phyloP scores from a whole-genome alignment of 2,113 vertebrate genomes.

The Bothrops jararaca region DNA sequence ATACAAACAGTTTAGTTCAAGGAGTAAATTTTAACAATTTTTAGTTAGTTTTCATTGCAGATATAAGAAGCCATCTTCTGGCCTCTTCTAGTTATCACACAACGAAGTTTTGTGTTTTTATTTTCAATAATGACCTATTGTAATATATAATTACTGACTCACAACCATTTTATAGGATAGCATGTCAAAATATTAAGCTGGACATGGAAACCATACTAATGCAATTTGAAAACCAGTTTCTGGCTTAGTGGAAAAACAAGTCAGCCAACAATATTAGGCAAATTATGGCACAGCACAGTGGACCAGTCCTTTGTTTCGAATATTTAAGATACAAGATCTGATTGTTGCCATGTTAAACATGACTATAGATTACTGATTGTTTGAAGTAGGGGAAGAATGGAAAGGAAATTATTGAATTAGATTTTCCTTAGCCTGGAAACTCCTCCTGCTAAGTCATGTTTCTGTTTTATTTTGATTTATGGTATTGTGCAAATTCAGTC shows the following conservation, averaged over 20 bases:
- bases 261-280: neutral
- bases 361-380: neutral
- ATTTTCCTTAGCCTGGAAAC: neutral
- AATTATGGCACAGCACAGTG: neutral
- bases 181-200: neutral
- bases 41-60: neutral
- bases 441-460: neutral
- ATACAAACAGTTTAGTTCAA: neutral
- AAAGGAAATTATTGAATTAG: neutral
- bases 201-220: neutral
- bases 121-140: no score
- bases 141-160: neutral
- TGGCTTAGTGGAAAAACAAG: neutral
- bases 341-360: neutral
- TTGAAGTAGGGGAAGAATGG: neutral
- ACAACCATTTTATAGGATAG: neutral
- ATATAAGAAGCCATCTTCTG: slow-evolving; percentile 50
- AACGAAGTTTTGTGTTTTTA: no score
- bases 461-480: neutral
- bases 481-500: neutral
- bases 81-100: neutral
- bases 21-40: neutral
- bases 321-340: neutral
- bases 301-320: neutral
- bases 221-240: neutral